A percentile compares a stretch with the other conserved stretches of the same genome.
Evolutionary conservation across 2,797 vertebrate genomes (phyloP).

Genomic region (Botia almorhae): DNA sequence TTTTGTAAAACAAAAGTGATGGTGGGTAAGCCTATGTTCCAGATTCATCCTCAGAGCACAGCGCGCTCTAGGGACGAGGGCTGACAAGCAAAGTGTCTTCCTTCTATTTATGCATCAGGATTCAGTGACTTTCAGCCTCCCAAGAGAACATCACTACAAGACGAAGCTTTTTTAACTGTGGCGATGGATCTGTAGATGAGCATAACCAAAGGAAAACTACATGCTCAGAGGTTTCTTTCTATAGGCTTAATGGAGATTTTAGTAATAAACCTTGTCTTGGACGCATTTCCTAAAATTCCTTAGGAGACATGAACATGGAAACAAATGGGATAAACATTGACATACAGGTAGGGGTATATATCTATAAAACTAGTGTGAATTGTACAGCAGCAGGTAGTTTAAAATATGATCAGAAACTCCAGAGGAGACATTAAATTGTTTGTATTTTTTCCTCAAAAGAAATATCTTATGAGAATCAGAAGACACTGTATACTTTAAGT

Average conservation of each 20-base stretch:
- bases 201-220: slow-evolving; percentile 3
- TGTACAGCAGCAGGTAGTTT: too few relatives aligned
- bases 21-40: slow-evolving; percentile 62
- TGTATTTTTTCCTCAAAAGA: not conserved
- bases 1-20: slow-evolving; percentile 70
- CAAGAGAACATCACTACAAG: not conserved
- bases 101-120: slow-evolving; percentile 27
- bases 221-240: not conserved
- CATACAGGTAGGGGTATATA: too few relatives aligned
- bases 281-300: not conserved
- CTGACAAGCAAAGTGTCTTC: slow-evolving; percentile 27
- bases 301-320: not conserved
- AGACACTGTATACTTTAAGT: too few relatives aligned
- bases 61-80: slow-evolving; percentile 54
- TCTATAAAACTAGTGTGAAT: too few relatives aligned
- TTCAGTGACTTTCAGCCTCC: slow-evolving; percentile 23
- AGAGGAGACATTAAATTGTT: too few relatives aligned
- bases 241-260: not conserved
- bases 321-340: not conserved
- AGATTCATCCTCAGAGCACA: slow-evolving; percentile 67
- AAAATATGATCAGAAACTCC: not conserved
- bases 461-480: not conserved
- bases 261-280: not conserved
- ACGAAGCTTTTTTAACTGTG: slow-evolving; percentile 25
- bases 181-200: slow-evolving; percentile 26